Conservation (phyloP, 2,113 vertebrate species). For the Chinchilla lanigera region DNA sequence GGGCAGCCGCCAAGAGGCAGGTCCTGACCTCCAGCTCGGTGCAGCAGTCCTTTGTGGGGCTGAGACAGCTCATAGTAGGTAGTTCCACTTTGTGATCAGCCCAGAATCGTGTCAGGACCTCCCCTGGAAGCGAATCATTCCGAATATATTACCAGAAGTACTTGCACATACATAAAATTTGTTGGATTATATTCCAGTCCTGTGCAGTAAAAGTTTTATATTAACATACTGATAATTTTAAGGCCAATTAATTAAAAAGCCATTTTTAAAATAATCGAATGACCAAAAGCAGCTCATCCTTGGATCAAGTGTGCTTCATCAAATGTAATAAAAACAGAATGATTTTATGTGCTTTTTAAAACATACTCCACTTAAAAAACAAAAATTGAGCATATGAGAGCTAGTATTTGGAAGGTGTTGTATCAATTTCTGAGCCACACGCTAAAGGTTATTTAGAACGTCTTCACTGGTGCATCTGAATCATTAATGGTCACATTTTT, state of each 20-base stretch:
- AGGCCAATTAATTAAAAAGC: background rate
- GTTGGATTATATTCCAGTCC: background rate
- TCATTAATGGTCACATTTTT: constrained; percentile 80
- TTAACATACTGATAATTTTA: background rate
- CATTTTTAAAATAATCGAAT: background rate
- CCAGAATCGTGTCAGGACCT: too few relatives aligned
- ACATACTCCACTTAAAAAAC: too few relatives aligned
- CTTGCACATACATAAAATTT: background rate
- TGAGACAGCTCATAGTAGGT: constrained; percentile 97
- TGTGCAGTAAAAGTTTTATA: background rate
- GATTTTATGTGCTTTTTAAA: background rate
- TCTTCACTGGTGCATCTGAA: constrained; percentile 85
- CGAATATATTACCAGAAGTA: background rate
- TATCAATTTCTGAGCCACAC: constrained; percentile 86
- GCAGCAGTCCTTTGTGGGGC: constrained; percentile 94
- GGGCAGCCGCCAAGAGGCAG: constrained; percentile 93
- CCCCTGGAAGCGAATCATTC: background rate
- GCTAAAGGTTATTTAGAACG: constrained; percentile 86
- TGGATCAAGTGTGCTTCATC: background rate
- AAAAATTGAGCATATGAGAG: constrained; percentile 78
- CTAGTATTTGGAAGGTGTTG: constrained; percentile 83
- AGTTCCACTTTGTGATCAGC: background rate
- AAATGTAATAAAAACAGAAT: background rate
- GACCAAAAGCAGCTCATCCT: background rate
- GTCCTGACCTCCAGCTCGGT: constrained; percentile 93